Base-by-base conservation (phyloP, 2,888 invertebrate species). In the Hyles lineata region DNA sequence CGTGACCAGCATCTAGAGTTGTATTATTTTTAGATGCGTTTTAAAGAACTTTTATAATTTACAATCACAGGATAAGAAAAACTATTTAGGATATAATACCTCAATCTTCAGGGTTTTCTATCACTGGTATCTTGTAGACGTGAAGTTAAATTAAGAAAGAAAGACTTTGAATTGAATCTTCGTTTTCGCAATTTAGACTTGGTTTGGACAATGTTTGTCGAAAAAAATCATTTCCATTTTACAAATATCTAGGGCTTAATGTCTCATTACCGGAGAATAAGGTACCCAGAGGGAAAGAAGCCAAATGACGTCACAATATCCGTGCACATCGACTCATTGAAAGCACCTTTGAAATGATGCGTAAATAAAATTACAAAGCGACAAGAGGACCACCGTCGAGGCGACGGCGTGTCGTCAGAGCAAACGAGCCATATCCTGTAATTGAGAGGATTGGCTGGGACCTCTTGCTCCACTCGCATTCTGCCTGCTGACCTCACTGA, bases 351-450 rank as follows among this genome's bases (percentile, higher is more conserved):
- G 43, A 55, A 21, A 67, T 58, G 25, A 43, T 59, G 58, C 67
- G 62, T 69, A 52, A 63, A 69, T 72, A 60, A 55, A 50, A 25
- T 29, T 67, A 59, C 69, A 21, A 70, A 23, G 63, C 58, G 19
- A 69, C 69, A 59, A 72, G 70, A 70, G 60, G 61, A 21, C 70
- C 52, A 25, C 21, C 43, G 29, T 29, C 29, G 72, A 58, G 21
- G 52, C 43, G 17, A 59, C 61, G n/a, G 23, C 32, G 52, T 43
- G 70, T 61, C 62, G 62, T 62, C 73, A 75, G 76, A 83, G 81
- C 86, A 88, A 92, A 94, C 87, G 82, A 87, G 89, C 76, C 76
- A 88, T 87, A 93, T 94, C 93, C 93, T 93, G 93, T 89, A 92
- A 93, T 92, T 92, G 79, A 72, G 77, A 80, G 79, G 76, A 75